phyloP scores from a whole-genome alignment of 2,888 invertebrate genomes.

The Flabesymbios commensalis region DNA sequence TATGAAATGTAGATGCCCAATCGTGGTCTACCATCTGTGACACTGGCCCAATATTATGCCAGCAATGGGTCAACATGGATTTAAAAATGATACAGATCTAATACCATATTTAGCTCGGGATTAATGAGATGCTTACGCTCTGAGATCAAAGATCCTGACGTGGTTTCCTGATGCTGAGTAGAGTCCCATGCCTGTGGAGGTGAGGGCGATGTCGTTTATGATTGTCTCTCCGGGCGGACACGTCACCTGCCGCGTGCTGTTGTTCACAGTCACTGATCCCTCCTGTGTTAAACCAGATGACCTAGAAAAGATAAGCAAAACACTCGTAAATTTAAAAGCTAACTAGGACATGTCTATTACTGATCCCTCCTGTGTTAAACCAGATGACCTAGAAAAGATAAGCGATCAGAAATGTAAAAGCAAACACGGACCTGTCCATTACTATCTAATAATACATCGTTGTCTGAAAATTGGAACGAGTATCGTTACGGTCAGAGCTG shows the following conservation, averaged over 20 bases:
- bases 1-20: too few relatives aligned
- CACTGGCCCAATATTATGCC: too few relatives aligned
- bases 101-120: too few relatives aligned
- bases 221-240: constrained; percentile 70
- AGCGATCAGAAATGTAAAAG: background rate
- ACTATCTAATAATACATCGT: too few relatives aligned
- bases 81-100: too few relatives aligned
- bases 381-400: constrained; percentile 66
- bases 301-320: constrained; percentile 59
- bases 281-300: constrained; percentile 68
- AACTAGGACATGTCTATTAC: too few relatives aligned
- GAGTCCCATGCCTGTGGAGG: constrained; percentile 66
- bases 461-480: too few relatives aligned
- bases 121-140: constrained; percentile 66
- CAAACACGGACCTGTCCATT: too few relatives aligned
- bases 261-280: constrained; percentile 51
- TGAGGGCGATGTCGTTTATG: constrained; percentile 73
- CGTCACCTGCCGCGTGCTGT: constrained; percentile 64
- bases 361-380: constrained; percentile 65
- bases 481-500: too few relatives aligned
- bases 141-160: constrained; percentile 82
- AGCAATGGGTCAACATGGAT: too few relatives aligned
- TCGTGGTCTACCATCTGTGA: too few relatives aligned
- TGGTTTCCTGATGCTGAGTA: constrained; percentile 81
- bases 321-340: background rate